Evolutionary conservation across 2,797 vertebrate genomes (phyloP).

Genomic region (Gastrophryne carolinensis): DNA sequence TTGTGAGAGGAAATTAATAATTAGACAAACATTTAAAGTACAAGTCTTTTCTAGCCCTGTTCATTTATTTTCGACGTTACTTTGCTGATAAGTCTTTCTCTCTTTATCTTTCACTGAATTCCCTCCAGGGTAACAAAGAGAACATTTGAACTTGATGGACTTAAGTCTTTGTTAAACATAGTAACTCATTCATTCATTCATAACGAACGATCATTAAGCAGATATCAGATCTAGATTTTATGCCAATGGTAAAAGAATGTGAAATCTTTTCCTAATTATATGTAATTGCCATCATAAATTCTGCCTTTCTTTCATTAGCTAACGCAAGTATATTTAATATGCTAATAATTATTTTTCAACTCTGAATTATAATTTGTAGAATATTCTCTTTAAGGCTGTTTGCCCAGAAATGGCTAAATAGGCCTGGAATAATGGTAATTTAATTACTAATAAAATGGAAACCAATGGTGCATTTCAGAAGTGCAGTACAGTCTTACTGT

Average conservation of each 20-base stretch:
- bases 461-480: background rate
- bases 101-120: background rate
- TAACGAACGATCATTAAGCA: background rate
- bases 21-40: background rate
- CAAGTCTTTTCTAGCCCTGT: background rate
- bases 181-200: background rate
- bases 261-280: background rate
- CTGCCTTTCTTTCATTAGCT: background rate
- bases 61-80: background rate
- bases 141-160: background rate
- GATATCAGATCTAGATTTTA: background rate
- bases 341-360: background rate
- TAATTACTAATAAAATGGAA: background rate
- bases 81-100: background rate
- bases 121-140: background rate
- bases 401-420: background rate
- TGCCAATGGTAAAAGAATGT: background rate
- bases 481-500: too few relatives aligned
- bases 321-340: constrained; percentile 2
- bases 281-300: background rate
- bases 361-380: background rate
- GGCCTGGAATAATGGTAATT: background rate
- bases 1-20: background rate
- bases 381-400: background rate
- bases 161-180: background rate